A percentile compares a stretch with the other conserved stretches of the same genome.
phyloP scores from a whole-genome alignment of 2,797 vertebrate species.

The Hyperoplus immaculatus region DNA sequence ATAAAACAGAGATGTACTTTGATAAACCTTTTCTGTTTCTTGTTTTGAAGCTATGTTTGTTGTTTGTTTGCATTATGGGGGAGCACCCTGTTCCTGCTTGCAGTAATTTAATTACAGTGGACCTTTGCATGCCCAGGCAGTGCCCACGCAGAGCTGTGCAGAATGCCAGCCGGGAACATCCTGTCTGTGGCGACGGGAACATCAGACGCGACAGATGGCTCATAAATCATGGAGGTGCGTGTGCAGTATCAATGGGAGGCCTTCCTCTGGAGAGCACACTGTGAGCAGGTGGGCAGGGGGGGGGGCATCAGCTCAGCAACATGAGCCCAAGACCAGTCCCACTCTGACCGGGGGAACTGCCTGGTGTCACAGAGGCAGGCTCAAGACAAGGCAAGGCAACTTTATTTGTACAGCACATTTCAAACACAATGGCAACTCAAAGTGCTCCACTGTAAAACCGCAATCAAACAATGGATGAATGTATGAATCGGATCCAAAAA shows the following conservation, averaged over 20 bases:
- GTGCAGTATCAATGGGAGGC: constrained; percentile 73
- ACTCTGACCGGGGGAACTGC: constrained; percentile 50
- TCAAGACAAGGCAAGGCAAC: constrained; percentile 10
- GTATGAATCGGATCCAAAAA: no score
- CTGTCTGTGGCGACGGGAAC: constrained; percentile 83
- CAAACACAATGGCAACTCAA: no score
- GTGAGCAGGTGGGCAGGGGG: constrained; percentile 73
- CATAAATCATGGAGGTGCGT: constrained; percentile 86
- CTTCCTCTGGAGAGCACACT: constrained; percentile 78
- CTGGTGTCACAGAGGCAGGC: constrained; percentile 56
- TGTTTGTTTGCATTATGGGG: constrained; percentile 53
- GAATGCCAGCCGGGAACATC: constrained; percentile 84
- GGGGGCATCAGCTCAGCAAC: constrained; percentile 66
- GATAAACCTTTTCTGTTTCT: constrained; percentile 29
- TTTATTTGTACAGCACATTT: no score
- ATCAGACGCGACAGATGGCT: constrained; percentile 88
- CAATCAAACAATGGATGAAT: no score
- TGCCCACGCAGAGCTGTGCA: constrained; percentile 74
- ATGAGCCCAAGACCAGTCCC: constrained; percentile 56
- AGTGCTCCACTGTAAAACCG: no score
- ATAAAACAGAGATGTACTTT: constrained; percentile 35
- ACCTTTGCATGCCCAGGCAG: constrained; percentile 81
- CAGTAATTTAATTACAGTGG: constrained; percentile 88
- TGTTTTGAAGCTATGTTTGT: constrained; percentile 17
- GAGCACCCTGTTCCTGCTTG: constrained; percentile 69